phyloP scores from a whole-genome alignment of 2,797 vertebrate species.

The Girardinus metallicus region DNA sequence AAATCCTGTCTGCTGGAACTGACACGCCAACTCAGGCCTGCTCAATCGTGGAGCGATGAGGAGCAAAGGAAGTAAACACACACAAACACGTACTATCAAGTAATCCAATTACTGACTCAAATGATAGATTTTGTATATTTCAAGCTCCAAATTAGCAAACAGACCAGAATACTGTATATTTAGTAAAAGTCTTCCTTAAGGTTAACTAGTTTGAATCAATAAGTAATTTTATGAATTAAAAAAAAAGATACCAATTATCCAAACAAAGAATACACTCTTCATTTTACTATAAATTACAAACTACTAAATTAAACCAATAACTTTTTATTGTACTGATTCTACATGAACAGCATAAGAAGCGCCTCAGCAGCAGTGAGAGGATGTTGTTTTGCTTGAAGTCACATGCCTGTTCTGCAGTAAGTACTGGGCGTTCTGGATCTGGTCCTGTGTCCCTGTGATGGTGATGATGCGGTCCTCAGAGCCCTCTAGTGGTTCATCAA shows the following conservation, averaged over 20 bases:
- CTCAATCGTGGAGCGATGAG: constrained; percentile 20
- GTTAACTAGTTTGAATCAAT: neutral
- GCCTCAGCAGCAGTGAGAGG: constrained; percentile 2
- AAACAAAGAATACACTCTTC: neutral
- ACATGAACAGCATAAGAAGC: constrained; percentile 3
- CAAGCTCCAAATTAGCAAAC: neutral
- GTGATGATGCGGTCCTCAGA: constrained; percentile 99
- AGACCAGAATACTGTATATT: neutral
- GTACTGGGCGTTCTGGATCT: constrained; percentile 99
- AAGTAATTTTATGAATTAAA: neutral
- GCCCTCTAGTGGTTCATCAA: constrained; percentile 97
- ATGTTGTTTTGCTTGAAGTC: neutral
- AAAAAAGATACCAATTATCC: neutral
- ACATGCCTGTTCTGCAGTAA: constrained; percentile 99
- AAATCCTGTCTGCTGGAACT: constrained; percentile 42
- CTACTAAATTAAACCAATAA: neutral
- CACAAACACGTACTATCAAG: neutral
- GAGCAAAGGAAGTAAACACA: constrained; percentile 3
- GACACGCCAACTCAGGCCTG: constrained; percentile 16
- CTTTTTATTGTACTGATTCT: neutral
- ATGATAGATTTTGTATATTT: neutral
- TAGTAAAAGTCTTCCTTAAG: neutral
- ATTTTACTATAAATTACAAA: neutral
- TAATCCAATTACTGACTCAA: neutral
- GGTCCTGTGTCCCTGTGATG: constrained; percentile 98